Base-by-base conservation (phyloP, 2,113 vertebrate species). In the Athene cunicularia region DNA sequence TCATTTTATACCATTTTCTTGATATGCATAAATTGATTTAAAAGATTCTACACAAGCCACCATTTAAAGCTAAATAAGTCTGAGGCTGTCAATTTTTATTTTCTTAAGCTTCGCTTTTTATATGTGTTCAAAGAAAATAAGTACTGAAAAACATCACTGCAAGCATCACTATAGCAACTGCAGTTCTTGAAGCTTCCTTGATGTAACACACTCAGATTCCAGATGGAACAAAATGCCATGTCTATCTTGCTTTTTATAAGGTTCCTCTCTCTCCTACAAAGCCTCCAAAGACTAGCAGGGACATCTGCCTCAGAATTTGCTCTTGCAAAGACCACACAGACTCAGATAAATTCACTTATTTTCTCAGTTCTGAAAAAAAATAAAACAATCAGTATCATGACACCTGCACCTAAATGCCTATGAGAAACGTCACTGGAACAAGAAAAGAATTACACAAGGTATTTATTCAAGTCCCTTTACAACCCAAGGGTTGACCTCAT, bases 121-220 rank as follows among this genome's bases (percentile, higher is more conserved):
- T 80, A 71, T 24, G 60, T 66, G 66, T 79, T 95, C 86, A 94
- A 90, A 96, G 80, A 94, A 95, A 91, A 8, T 55, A 86, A 93
- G 89, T 37, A 83, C 72, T 92, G 77, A 91, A 95, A 94, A 96
- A 72, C 80, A 95, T 50, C 80, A 49, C 66, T 67, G 89, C 74
- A 92, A 86, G 89, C 53, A 93, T 96, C 91, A 86, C 97, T 97
- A 96, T 96, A 96, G 96, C 91, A 97, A 96, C 97, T 77, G 85
- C 75, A 91, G 93, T 73, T 90, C 94, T 91, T 82, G 81, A 95
- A 95, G 77, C 62, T 90, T 93, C 77, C 91, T 79, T 72, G 87
- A 71, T 83, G 80, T 55, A 95, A 84, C 32, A 72, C 68, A 49
- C 80, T 81, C 39, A 9, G 77, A 89, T 89, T 94, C 91, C 96